Percentiles rank a stretch among this genome's conserved stretches.
phyloP scores from a whole-genome alignment of 2,888 invertebrate genomes.

The Aphrophora alni region DNA sequence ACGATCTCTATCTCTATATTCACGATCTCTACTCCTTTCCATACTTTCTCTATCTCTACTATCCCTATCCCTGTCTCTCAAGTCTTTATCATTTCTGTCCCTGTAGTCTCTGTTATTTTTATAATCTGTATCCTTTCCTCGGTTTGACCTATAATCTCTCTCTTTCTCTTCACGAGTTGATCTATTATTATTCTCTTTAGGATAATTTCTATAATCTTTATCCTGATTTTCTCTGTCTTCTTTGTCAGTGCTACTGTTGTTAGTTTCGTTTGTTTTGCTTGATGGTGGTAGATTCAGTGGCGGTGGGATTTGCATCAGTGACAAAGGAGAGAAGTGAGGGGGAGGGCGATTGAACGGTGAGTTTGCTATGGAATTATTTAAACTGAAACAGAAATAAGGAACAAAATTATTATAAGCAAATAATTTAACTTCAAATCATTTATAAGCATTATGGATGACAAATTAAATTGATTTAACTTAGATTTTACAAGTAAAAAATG shows the following conservation, averaged over 20 bases:
- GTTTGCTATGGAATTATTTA: background rate
- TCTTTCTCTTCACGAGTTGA: constrained; percentile 55
- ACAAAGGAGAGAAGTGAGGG: constrained; percentile 34
- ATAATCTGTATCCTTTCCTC: constrained; percentile 50
- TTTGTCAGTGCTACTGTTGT: constrained; percentile 23
- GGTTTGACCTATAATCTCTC: constrained; percentile 53
- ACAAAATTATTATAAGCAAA: too few species aligned
- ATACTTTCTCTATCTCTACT: constrained; percentile 53
- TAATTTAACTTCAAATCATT: too few species aligned
- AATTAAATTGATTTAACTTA: too few species aligned
- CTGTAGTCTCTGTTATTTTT: constrained; percentile 52
- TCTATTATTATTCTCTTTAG: constrained; percentile 51
- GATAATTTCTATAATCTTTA: constrained; percentile 44
- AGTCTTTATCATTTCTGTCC: constrained; percentile 44
- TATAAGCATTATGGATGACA: too few species aligned
- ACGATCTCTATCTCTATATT: constrained; percentile 53
- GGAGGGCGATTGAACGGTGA: constrained; percentile 32
- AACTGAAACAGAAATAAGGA: background rate
- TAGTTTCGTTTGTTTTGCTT: constrained; percentile 8
- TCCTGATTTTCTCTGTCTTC: constrained; percentile 36
- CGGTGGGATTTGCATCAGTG: constrained; percentile 29
- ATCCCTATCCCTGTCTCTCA: constrained; percentile 22
- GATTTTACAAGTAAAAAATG: too few species aligned
- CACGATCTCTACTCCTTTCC: constrained; percentile 45
- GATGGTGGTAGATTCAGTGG: constrained; percentile 34